phyloP scores from a whole-genome alignment of 2,797 vertebrate genomes.

The Agapornis canus region DNA sequence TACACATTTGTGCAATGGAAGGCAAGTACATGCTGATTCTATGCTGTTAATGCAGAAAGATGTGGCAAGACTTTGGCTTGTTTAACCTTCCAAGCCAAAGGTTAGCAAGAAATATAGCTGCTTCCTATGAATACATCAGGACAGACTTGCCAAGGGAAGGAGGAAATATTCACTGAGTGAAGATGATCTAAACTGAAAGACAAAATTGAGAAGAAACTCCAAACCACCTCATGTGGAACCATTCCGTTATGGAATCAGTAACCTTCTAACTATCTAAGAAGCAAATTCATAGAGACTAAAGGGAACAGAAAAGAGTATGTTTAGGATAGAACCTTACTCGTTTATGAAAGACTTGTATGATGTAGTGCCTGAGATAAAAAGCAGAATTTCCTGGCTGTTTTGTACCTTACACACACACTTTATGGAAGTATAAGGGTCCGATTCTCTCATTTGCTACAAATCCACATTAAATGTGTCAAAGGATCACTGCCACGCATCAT shows the following conservation, averaged over 20 bases:
- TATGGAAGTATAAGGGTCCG: background rate
- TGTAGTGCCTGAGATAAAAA: background rate
- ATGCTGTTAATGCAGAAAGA: background rate
- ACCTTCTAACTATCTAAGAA: background rate
- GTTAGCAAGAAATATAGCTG: background rate
- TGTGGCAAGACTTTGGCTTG: background rate
- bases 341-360: background rate
- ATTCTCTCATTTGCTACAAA: background rate
- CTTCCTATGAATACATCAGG: background rate
- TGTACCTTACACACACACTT: background rate
- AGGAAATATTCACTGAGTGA: background rate
- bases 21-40: background rate
- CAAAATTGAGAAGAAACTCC: background rate
- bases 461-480: background rate
- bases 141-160: background rate
- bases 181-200: background rate
- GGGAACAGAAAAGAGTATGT: background rate
- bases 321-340: background rate
- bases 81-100: background rate
- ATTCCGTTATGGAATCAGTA: background rate
- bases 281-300: background rate
- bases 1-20: background rate
- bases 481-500: background rate
- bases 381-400: background rate
- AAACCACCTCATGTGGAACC: background rate